phyloP scores from a whole-genome alignment of 2,888 invertebrate species.

The Clanis bilineata region DNA sequence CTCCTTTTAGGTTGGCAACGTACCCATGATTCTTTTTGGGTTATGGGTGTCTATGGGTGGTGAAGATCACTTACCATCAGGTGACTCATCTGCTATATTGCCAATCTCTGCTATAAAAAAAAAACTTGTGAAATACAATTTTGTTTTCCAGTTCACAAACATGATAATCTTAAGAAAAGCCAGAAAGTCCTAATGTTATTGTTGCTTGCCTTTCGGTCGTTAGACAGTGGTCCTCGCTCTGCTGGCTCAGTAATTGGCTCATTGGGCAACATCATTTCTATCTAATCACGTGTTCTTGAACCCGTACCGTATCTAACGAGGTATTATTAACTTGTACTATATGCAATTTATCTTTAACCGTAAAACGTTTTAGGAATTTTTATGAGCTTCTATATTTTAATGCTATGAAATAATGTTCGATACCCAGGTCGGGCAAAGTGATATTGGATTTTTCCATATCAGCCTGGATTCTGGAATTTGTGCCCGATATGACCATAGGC shows the following conservation, averaged over 20 bases:
- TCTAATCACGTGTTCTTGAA: conserved; percentile 42
- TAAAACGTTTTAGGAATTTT: neutral
- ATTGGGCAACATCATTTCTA: conserved; percentile 46
- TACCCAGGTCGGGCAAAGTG: too few species aligned
- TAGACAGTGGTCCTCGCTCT: conserved; percentile 25
- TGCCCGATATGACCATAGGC: too few species aligned
- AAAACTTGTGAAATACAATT: conserved; percentile 20
- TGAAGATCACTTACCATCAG: too few species aligned
- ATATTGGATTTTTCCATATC: too few species aligned
- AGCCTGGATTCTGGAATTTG: too few species aligned
- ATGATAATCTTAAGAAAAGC: conserved; percentile 11
- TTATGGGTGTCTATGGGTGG: too few species aligned
- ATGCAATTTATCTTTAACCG: neutral
- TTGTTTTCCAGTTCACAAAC: conserved; percentile 33
- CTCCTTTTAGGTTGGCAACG: too few species aligned
- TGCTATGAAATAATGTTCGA: too few species aligned
- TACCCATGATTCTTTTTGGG: too few species aligned
- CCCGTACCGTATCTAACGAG: conserved; percentile 25
- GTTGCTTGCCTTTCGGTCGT: conserved; percentile 41
- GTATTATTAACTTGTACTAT: neutral
- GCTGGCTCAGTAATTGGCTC: conserved; percentile 45
- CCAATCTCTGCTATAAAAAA: too few species aligned
- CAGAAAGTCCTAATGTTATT: conserved; percentile 45
- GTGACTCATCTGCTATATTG: too few species aligned
- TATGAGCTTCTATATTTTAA: too few species aligned